phyloP scores from a whole-genome alignment of 2,888 invertebrate genomes.

The Helicoverpa assulta region DNA sequence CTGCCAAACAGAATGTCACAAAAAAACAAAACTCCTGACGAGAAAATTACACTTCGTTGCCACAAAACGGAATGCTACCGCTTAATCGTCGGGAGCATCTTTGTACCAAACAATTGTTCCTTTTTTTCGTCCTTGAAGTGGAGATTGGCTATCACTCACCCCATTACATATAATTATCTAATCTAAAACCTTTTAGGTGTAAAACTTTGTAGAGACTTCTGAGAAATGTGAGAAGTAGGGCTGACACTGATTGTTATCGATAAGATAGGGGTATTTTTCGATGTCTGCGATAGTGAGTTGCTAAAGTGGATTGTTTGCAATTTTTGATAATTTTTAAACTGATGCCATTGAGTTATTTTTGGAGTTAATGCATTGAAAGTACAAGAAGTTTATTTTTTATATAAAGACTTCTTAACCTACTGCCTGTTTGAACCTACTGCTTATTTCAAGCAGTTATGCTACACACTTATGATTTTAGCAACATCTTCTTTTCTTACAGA shows the following conservation, averaged over 20 bases:
- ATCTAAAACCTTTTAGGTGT: slow-evolving; percentile 89
- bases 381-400: too few relatives aligned
- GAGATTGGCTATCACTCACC: slow-evolving; percentile 76
- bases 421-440: too few relatives aligned
- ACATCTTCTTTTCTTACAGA: too few relatives aligned
- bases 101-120: slow-evolving; percentile 73
- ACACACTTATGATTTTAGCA: too few relatives aligned
- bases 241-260: slow-evolving; percentile 44
- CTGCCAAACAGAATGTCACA: slow-evolving; percentile 54
- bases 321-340: neutral
- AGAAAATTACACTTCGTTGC: slow-evolving; percentile 76
- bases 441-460: too few relatives aligned
- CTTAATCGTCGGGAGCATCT: slow-evolving; percentile 82
- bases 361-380: too few relatives aligned
- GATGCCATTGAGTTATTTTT: neutral
- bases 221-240: slow-evolving; percentile 76
- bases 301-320: slow-evolving; percentile 1
- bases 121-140: slow-evolving; percentile 71
- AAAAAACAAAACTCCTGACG: slow-evolving; percentile 70
- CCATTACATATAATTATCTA: slow-evolving; percentile 87
- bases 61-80: slow-evolving; percentile 77
- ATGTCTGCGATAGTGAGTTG: neutral
- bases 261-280: slow-evolving; percentile 19
- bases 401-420: too few relatives aligned
- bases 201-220: slow-evolving; percentile 83